Percentiles rank a stretch among this genome's conserved stretches.
These are phyloP conservation scores for Hormaphis cornu DNA, from an alignment of 1,140 invertebrate genomes.

Conservation along the genomic window DNA sequence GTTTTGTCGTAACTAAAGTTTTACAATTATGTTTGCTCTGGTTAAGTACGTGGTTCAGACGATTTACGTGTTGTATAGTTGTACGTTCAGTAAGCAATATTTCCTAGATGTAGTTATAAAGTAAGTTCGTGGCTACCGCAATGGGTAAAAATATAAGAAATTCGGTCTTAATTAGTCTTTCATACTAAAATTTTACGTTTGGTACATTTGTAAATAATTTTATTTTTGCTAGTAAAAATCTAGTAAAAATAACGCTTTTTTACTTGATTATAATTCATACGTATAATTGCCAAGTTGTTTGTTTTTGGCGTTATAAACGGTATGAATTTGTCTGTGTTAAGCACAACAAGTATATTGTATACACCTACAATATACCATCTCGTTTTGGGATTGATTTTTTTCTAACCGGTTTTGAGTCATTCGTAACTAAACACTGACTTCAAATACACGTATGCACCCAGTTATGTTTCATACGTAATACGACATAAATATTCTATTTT, in stretches of 20 bases:
- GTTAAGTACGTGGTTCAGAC: not conserved
- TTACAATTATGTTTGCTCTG: slow-evolving; percentile 2
- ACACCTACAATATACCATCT: no score
- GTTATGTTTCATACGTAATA: not conserved
- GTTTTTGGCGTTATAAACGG: no score
- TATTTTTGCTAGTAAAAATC: no score
- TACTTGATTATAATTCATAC: no score
- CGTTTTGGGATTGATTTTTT: not conserved
- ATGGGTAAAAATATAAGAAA: not conserved
- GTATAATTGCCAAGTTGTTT: no score
- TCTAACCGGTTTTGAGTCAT: not conserved
- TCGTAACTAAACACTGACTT: not conserved
- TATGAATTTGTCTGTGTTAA: no score
- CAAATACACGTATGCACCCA: not conserved
- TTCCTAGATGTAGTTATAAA: not conserved
- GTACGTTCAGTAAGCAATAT: not conserved
- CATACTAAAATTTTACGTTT: no score
- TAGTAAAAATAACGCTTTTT: no score
- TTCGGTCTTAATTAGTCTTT: no score
- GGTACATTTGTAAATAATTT: no score
- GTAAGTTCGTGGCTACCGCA: not conserved
- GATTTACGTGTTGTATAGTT: slow-evolving; percentile 7
- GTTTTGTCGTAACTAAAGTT: no score
- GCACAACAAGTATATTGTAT: no score
- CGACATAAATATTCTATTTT: not conserved